These are phyloP conservation scores for Polyploca ridens DNA, from an alignment of 2,888 invertebrate genomes.

Conservation along the genomic window DNA sequence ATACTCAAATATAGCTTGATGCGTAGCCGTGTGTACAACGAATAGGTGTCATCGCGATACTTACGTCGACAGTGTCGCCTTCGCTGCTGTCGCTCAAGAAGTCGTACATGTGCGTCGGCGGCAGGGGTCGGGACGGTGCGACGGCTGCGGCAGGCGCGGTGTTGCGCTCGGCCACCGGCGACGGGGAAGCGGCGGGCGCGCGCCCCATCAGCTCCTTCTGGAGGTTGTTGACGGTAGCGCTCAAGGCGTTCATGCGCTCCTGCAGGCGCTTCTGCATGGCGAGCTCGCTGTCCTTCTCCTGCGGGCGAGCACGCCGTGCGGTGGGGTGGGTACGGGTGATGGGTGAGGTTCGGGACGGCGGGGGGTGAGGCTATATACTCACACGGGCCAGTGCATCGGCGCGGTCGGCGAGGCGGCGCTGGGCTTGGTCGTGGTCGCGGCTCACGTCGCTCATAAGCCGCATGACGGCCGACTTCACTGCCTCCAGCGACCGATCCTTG, in stretches of 20 bases:
- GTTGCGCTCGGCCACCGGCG: conserved; percentile 22
- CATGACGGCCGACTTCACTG: conserved; percentile 43
- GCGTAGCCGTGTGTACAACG: background rate
- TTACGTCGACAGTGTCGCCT: conserved; percentile 22
- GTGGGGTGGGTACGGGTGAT: background rate
- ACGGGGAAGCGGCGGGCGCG: conserved; percentile 21
- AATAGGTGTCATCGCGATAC: background rate
- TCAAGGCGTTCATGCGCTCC: conserved; percentile 54
- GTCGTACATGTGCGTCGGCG: conserved; percentile 14
- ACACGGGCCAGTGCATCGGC: background rate
- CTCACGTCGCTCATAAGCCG: conserved; percentile 54
- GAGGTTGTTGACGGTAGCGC: conserved; percentile 64
- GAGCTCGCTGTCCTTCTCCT: conserved; percentile 58
- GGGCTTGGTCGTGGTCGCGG: conserved; percentile 27
- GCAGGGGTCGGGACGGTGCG: background rate
- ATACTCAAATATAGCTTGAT: no score
- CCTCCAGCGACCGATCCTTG: conserved; percentile 27
- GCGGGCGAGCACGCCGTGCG: conserved; percentile 10
- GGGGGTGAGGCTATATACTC: no score
- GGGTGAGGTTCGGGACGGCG: conserved; percentile 10
- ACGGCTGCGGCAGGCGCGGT: background rate
- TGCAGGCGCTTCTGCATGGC: conserved; percentile 59
- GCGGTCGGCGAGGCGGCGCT: conserved; percentile 21
- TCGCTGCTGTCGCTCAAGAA: conserved; percentile 30
- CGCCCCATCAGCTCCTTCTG: conserved; percentile 63